phyloP scores from a whole-genome alignment of 2,888 invertebrate species.

The Hemistola chrysoprasaria region DNA sequence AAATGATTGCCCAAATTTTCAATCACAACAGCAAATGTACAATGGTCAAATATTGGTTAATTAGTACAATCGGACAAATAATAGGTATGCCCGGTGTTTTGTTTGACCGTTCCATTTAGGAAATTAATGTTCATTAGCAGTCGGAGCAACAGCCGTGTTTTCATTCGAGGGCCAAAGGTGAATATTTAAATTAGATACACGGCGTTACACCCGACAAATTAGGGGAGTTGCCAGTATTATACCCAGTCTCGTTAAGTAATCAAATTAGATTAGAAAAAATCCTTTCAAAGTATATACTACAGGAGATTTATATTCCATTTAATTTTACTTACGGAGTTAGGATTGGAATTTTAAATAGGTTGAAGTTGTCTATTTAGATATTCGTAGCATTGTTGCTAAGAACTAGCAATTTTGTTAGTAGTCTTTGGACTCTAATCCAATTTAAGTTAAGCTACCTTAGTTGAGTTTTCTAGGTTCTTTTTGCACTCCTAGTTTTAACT shows the following conservation, averaged over 20 bases:
- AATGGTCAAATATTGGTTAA: constrained; percentile 42
- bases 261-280: constrained; percentile 28
- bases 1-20: constrained; percentile 20
- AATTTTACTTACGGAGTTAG: constrained; percentile 16
- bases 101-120: constrained; percentile 45
- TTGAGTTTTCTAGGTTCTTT: constrained; percentile 28
- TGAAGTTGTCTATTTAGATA: constrained; percentile 17
- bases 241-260: constrained; percentile 28
- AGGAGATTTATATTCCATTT: constrained; percentile 15
- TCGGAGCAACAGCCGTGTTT: constrained; percentile 34
- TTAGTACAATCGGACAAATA: constrained; percentile 40
- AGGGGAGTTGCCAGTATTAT: constrained; percentile 25
- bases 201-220: constrained; percentile 35
- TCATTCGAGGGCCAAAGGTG: constrained; percentile 41
- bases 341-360: constrained; percentile 22
- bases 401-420: constrained; percentile 12
- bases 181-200: constrained; percentile 46
- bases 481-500: constrained; percentile 24
- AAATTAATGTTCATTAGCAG: constrained; percentile 49
- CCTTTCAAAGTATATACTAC: constrained; percentile 26
- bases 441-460: constrained; percentile 23
- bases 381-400: constrained; percentile 19
- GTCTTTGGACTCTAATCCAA: constrained; percentile 17
- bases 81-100: constrained; percentile 30
- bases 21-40: constrained; percentile 26